phyloP scores from a whole-genome alignment of 2,888 invertebrate genomes.

The Ormyrus labotus region DNA sequence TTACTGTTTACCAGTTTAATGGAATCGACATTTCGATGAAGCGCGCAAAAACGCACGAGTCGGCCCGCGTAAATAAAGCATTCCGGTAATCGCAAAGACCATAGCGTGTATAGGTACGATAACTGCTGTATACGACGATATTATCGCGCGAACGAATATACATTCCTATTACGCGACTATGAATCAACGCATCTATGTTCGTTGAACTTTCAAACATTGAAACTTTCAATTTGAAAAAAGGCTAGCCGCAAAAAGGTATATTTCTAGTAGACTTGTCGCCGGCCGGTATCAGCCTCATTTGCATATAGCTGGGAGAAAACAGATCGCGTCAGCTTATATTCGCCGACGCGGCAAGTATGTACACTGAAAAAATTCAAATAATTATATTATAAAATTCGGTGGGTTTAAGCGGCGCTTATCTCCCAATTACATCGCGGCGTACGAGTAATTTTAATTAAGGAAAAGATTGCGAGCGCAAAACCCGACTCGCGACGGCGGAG shows the following conservation, averaged over 20 bases:
- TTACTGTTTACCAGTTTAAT: slow-evolving; percentile 26
- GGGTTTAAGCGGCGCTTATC: slow-evolving; percentile 37
- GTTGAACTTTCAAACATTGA: too few species aligned
- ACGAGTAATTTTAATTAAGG: slow-evolving; percentile 55
- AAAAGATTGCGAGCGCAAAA: slow-evolving; percentile 50
- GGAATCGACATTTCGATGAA: slow-evolving; percentile 28
- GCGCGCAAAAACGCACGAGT: slow-evolving; percentile 10
- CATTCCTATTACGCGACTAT: background rate
- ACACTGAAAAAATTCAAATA: background rate
- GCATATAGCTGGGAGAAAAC: background rate
- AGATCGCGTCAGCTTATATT: too few species aligned
- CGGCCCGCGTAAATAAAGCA: slow-evolving; percentile 33
- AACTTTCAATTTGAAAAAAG: too few species aligned
- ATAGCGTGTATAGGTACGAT: slow-evolving; percentile 24
- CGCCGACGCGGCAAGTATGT: background rate
- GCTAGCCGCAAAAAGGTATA: too few species aligned
- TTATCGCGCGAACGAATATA: slow-evolving; percentile 13
- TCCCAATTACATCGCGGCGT: slow-evolving; percentile 51
- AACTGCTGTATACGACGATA: slow-evolving; percentile 12
- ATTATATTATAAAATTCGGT: slow-evolving; percentile 17
- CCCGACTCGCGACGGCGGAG: background rate
- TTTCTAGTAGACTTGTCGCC: too few species aligned
- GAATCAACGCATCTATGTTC: background rate
- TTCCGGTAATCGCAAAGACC: slow-evolving; percentile 41
- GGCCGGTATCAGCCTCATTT: background rate